phyloP scores from a whole-genome alignment of 1,140 invertebrate genomes.

The Cyclina sinensis region DNA sequence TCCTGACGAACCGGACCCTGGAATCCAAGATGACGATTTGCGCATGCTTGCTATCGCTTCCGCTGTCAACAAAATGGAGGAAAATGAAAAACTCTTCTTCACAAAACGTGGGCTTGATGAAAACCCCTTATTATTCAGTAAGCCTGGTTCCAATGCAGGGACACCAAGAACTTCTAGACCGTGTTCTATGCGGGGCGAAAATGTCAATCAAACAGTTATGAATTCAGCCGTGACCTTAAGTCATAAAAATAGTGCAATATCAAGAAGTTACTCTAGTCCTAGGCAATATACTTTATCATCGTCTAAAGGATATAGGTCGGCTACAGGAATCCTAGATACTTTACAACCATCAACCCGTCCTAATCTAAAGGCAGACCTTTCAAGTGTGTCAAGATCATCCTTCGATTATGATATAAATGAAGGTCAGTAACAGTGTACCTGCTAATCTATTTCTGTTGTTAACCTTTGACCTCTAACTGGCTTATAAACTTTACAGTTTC shows the following conservation, averaged over 20 bases:
- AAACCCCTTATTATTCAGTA: not conserved
- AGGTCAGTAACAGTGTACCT: slow-evolving; percentile 54
- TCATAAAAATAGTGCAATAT: slow-evolving; percentile 64
- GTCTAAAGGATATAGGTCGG: not conserved
- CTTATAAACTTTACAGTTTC: too few relatives aligned
- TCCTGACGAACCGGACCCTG: slow-evolving; percentile 39
- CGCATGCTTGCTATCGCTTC: slow-evolving; percentile 41
- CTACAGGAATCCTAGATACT: not conserved
- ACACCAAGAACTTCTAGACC: slow-evolving; percentile 22
- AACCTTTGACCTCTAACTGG: too few relatives aligned
- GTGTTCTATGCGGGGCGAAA: not conserved
- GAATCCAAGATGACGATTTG: slow-evolving; percentile 36
- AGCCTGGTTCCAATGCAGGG: not conserved
- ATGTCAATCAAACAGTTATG: slow-evolving; percentile 23
- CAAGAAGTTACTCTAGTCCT: slow-evolving; percentile 51
- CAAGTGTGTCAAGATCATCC: not conserved
- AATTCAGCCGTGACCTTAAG: slow-evolving; percentile 30
- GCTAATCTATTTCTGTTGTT: too few relatives aligned
- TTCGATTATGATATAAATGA: slow-evolving; percentile 59
- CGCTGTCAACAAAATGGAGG: slow-evolving; percentile 41
- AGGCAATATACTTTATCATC: slow-evolving; percentile 38
- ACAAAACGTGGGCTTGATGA: not conserved
- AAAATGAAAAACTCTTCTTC: slow-evolving; percentile 42
- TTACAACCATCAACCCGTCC: slow-evolving; percentile 3
- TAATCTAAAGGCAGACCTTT: not conserved